A percentile compares a stretch with the other conserved stretches of the same genome.
Evolutionary conservation across 2,113 vertebrate species (phyloP).

Genomic region (Crotalus viridis): DNA sequence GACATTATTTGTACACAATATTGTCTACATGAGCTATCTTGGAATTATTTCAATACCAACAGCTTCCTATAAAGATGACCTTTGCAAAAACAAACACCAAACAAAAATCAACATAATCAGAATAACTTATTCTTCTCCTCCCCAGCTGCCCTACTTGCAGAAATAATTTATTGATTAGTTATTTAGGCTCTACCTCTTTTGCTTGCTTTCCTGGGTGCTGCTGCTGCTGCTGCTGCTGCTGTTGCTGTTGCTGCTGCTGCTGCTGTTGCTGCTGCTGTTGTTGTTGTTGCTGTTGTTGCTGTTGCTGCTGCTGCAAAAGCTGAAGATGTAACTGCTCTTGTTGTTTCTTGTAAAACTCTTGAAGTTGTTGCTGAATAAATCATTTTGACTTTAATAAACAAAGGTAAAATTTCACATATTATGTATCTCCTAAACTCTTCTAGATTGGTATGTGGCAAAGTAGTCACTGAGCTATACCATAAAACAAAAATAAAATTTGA

Average conservation of each 20-base stretch:
- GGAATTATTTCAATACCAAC: not conserved
- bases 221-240: constrained; percentile 63
- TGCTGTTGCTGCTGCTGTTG: constrained; percentile 71
- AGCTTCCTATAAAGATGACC: constrained; percentile 31
- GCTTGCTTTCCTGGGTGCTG: constrained; percentile 89
- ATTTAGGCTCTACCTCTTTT: constrained; percentile 85
- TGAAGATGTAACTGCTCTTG: constrained; percentile 99
- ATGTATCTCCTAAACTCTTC: constrained; percentile 79
- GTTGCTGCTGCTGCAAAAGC: constrained; percentile 96
- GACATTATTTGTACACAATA: not conserved
- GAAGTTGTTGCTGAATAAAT: constrained; percentile 97
- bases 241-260: constrained; percentile 66
- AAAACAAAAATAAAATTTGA: constrained; percentile 64
- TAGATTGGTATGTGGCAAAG: constrained; percentile 72
- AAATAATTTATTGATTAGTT: constrained; percentile 1
- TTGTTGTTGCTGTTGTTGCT: constrained; percentile 73
- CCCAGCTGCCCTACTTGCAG: constrained; percentile 21
- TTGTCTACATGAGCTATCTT: not conserved
- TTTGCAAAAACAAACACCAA: constrained; percentile 18
- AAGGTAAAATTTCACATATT: constrained; percentile 81
- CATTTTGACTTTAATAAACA: constrained; percentile 89
- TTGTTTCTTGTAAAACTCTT: constrained; percentile 99
- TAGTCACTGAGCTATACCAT: constrained; percentile 67
- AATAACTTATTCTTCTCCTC: constrained; percentile 20
- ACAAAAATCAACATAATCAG: not conserved